phyloP scores from a whole-genome alignment of 2,888 invertebrate species.

The Drosophila ustulata region DNA sequence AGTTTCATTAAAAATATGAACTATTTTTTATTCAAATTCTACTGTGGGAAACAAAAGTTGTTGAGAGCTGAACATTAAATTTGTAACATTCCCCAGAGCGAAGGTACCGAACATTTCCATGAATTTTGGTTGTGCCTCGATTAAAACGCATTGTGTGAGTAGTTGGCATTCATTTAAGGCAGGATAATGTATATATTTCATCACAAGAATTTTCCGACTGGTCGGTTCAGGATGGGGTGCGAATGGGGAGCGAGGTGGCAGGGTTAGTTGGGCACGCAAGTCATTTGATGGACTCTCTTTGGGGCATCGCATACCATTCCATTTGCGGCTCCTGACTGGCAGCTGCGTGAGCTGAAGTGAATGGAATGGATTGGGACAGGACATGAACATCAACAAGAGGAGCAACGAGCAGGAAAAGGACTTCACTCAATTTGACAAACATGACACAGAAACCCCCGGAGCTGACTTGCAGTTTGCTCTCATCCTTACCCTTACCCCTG shows the following conservation, averaged over 20 bases:
- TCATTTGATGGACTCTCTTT: constrained; percentile 51
- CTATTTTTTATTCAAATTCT: neutral
- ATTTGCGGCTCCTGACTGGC: constrained; percentile 17
- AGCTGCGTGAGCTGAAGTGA: constrained; percentile 37
- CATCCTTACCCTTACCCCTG: neutral
- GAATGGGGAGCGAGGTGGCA: neutral
- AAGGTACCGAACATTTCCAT: neutral
- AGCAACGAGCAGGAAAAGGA: constrained; percentile 43
- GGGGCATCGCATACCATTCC: constrained; percentile 21
- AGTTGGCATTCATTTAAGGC: neutral
- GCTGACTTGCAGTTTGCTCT: constrained; percentile 67
- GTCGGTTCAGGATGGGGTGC: neutral
- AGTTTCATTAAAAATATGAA: too few species aligned
- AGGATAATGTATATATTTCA: constrained; percentile 10
- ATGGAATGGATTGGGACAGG: constrained; percentile 31
- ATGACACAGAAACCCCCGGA: constrained; percentile 72
- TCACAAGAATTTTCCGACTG: constrained; percentile 25
- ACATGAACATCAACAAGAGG: constrained; percentile 51
- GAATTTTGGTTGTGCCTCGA: neutral
- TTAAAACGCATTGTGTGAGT: neutral
- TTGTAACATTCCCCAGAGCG: too few species aligned
- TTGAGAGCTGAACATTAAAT: neutral
- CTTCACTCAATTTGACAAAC: constrained; percentile 78
- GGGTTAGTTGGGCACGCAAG: constrained; percentile 43
- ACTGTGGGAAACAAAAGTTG: too few species aligned